These are phyloP conservation scores for Furcifer pardalis DNA, from an alignment of 2,797 vertebrate genomes.

Conservation along the genomic window DNA sequence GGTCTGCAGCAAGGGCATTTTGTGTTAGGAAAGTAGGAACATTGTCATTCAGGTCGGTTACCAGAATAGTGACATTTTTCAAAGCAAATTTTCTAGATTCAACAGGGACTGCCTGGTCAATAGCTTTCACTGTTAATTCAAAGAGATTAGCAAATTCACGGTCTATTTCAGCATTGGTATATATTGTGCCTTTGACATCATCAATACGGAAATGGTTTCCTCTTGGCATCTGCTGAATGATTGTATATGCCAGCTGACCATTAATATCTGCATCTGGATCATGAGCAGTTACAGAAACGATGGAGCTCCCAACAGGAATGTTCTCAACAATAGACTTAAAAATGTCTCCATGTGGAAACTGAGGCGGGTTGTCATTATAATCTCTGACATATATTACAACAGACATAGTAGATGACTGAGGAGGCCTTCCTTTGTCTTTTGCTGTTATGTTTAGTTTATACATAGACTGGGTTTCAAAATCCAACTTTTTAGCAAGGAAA, in stretches of 20 bases:
- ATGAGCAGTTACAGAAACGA: constrained; percentile 88
- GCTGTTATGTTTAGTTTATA: constrained; percentile 96
- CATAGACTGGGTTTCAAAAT: constrained; percentile 93
- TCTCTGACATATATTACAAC: constrained; percentile 93
- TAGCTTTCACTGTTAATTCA: constrained; percentile 93
- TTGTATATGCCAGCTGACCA: constrained; percentile 89
- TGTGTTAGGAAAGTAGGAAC: constrained; percentile 90
- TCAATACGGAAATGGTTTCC: constrained; percentile 92
- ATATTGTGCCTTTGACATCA: constrained; percentile 84
- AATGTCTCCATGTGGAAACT: constrained; percentile 92
- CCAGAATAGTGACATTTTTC: constrained; percentile 95
- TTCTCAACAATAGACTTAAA: constrained; percentile 97
- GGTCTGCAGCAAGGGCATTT: constrained; percentile 91
- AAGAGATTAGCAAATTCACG: constrained; percentile 95
- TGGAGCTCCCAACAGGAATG: constrained; percentile 87
- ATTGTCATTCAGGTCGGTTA: constrained; percentile 96
- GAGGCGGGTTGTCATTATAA: constrained; percentile 95
- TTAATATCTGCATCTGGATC: constrained; percentile 98
- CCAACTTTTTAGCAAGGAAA: constrained; percentile 92
- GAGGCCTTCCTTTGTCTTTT: constrained; percentile 90
- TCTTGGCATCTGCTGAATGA: constrained; percentile 91
- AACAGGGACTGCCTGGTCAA: constrained; percentile 90
- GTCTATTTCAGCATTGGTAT: constrained; percentile 89
- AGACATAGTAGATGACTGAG: constrained; percentile 90
- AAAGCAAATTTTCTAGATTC: constrained; percentile 90